These are phyloP conservation scores for Holcopasites calliopsidis DNA, from an alignment of 1,140 invertebrate species.

Conservation along the genomic window DNA sequence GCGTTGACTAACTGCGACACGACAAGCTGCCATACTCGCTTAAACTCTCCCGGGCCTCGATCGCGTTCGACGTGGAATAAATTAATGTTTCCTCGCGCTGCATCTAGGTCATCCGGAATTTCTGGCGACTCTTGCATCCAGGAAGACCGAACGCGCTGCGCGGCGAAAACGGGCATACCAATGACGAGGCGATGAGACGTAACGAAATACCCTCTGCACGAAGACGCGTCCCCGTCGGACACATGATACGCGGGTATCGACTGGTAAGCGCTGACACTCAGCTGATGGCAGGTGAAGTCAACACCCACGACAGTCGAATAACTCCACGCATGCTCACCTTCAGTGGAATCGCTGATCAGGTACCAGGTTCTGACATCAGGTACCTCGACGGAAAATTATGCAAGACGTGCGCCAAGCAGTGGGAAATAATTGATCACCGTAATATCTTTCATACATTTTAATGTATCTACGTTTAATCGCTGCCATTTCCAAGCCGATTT, in stretches of 20 bases:
- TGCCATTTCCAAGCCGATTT: too few relatives aligned
- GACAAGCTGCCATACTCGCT: slow-evolving; percentile 71
- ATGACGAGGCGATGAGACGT: slow-evolving; percentile 46
- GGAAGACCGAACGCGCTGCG: not conserved
- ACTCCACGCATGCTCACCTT: too few relatives aligned
- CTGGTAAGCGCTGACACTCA: not conserved
- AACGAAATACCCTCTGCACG: slow-evolving; percentile 18
- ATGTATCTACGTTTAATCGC: slow-evolving; percentile 46
- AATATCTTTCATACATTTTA: slow-evolving; percentile 53
- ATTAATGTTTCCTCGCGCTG: slow-evolving; percentile 65
- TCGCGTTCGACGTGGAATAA: slow-evolving; percentile 68
- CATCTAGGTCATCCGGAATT: slow-evolving; percentile 40
- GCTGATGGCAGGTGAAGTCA: slow-evolving; percentile 27
- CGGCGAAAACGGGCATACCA: not conserved
- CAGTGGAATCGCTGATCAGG: too few relatives aligned
- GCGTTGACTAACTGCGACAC: slow-evolving; percentile 70
- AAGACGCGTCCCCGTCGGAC: not conserved
- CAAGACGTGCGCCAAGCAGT: slow-evolving; percentile 14
- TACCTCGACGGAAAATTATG: slow-evolving; percentile 20
- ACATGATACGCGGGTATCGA: slow-evolving; percentile 8
- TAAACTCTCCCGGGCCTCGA: slow-evolving; percentile 63
- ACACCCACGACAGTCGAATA: slow-evolving; percentile 1
- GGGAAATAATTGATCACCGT: slow-evolving; percentile 52
- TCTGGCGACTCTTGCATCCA: slow-evolving; percentile 7
- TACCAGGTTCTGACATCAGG: too few relatives aligned